Conservation (phyloP, 2,797 vertebrate species). For the Lophius americanus region DNA sequence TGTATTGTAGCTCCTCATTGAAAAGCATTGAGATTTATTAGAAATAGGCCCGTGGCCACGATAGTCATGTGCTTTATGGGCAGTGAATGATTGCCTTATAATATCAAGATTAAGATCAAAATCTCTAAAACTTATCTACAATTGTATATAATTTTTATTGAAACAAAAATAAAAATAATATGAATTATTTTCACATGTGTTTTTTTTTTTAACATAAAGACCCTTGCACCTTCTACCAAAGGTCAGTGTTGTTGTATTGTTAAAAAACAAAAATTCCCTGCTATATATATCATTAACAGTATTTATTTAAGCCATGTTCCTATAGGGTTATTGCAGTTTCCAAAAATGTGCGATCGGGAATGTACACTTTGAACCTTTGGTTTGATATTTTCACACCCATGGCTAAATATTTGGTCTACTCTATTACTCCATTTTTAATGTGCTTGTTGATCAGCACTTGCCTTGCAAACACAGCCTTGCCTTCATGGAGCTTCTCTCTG, state of each 20-base stretch:
- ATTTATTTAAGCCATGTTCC: background rate
- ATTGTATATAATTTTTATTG: too few relatives aligned
- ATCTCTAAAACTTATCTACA: too few relatives aligned
- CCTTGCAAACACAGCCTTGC: constrained; percentile 28
- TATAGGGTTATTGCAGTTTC: background rate
- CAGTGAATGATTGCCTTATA: constrained; percentile 3
- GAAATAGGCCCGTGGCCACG: background rate
- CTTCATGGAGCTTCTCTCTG: constrained; percentile 44
- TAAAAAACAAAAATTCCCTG: background rate
- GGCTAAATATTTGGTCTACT: constrained; percentile 16
- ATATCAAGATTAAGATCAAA: too few relatives aligned
- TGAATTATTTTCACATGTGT: too few relatives aligned
- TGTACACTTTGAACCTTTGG: background rate
- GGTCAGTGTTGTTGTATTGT: too few relatives aligned
- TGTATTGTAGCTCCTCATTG: constrained; percentile 32
- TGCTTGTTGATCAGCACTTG: constrained; percentile 21
- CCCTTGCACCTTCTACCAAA: too few relatives aligned
- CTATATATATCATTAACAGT: constrained; percentile 1
- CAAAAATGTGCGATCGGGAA: constrained; percentile 6
- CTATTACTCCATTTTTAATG: constrained; percentile 22
- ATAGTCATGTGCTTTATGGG: constrained; percentile 3
- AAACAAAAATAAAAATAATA: too few relatives aligned
- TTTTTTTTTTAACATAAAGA: too few relatives aligned
- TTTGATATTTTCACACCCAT: background rate
- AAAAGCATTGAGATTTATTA: constrained; percentile 1